Base-by-base conservation (phyloP, 2,113 vertebrate species). In the Phrynosoma platyrhinos region DNA sequence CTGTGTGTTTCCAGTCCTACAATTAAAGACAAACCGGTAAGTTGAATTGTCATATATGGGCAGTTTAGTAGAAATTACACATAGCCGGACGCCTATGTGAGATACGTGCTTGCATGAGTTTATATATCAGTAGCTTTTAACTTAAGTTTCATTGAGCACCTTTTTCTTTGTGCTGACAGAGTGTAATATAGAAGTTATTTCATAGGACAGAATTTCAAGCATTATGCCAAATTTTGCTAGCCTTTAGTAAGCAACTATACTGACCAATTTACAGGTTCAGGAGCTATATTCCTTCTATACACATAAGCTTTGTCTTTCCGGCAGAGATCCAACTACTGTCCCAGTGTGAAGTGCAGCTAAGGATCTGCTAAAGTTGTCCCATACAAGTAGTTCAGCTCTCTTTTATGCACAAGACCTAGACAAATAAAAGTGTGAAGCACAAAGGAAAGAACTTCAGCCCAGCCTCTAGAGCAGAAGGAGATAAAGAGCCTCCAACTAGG, bases 11-110 rank as follows among this genome's bases (percentile, higher is more conserved):
- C 99, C 85, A 99, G 99, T 92, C 99, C 99, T 91, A 99, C 99
- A 90, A 99, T 99, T 96, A 99, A 99, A 97, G 99, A 99, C 95
- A 99, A 99, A 92, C 99, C 99, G 72, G 99, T 99, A 95, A 97
- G 98, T 97, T 69, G 36, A 72, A 76, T 85, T 90, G 74, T 88
- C 83, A 94, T 71, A 47, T 82, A 89, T 69, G 83, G 52, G 64
- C 89, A 79, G 79, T 20, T 79, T 88, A 62, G 47, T 86, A 55
- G 62, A 25, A 81, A n/a, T 30, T 40, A 75, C 91, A 90, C 14
- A 62, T 32, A 78, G 55, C 5, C 80, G 89, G 68, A 68, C 30
- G 55, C 82, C 83, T 69, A 69, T 40, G n/a, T 80, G 66, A 69
- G 16, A 23, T 79, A 32, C 32, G 21, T 40, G 30, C n/a, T 1